Evolutionary conservation across 1,140 invertebrate species (phyloP).

Genomic region (Glossosoma conforme): DNA sequence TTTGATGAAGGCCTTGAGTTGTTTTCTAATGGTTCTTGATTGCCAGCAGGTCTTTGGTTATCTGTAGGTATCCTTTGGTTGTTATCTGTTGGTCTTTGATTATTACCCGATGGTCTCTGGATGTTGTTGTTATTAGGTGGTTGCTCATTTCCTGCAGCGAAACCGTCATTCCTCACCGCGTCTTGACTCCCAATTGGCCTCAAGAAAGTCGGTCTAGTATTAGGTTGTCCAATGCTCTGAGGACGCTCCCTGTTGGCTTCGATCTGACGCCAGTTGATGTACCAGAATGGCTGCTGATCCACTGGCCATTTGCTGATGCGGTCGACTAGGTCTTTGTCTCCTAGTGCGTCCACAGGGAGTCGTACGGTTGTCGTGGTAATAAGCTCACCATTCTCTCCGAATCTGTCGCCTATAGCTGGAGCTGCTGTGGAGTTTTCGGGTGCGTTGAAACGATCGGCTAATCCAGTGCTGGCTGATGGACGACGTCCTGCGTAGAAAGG

Average conservation of each 20-base stretch:
- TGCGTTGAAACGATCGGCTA: slow-evolving; percentile 33
- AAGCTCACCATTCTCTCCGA: slow-evolving; percentile 28
- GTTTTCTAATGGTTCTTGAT: no score
- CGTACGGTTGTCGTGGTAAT: slow-evolving; percentile 29
- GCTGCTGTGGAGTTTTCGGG: slow-evolving; percentile 13
- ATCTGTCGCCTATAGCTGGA: slow-evolving; percentile 31
- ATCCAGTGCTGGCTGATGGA: slow-evolving; percentile 33
- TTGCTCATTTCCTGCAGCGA: no score
- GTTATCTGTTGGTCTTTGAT: no score
- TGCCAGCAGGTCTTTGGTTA: no score
- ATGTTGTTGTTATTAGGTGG: no score
- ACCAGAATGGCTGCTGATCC: slow-evolving; percentile 43
- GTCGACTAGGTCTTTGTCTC: slow-evolving; percentile 36
- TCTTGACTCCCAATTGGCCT: no score
- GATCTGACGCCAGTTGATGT: slow-evolving; percentile 40
- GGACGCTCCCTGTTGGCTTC: slow-evolving; percentile 34
- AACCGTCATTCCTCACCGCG: no score
- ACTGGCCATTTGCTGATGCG: slow-evolving; percentile 36
- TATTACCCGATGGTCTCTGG: no score
- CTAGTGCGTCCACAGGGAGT: slow-evolving; percentile 35
- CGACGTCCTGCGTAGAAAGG: slow-evolving; percentile 33
- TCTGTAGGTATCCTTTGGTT: no score
- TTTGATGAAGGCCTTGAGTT: no score
- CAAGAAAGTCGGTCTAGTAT: slow-evolving; percentile 15
- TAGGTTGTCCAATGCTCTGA: background rate